Evolutionary conservation across 1,140 invertebrate genomes (phyloP), one percentile per base, ranked within the genome.

Genomic region (Ladona fulva): DNA sequence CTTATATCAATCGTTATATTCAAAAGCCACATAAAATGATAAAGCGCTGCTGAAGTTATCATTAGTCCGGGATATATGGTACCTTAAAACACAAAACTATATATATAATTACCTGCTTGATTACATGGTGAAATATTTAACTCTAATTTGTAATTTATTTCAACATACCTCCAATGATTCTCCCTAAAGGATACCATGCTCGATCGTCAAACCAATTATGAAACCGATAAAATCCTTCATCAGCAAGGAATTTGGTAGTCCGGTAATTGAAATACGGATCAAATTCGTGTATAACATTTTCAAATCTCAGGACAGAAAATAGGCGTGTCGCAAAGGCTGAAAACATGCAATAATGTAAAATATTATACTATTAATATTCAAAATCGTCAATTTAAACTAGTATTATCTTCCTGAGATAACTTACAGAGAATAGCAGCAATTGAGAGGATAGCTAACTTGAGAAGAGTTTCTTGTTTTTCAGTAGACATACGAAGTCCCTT

Each of bases 131-230:
- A 37, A 59, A 42, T 25, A 79, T 8, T n/a, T n/a, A n/a, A 59
- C 22, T 14, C 66, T 14, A 76, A 22, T 59, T 24, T 6, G 29
- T 37, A 19, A 25, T 19, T n/a, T 14, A 52, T 6, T 5, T 75
- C 16, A 79, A 79, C 78, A 85, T 85, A 93, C 92, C 94, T 86
- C 95, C 95, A 85, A 99, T 98, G 84, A 99, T 99, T 86, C 97
- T 91, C 14, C 97, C 97, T 42, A 99, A 86, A 0, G 97, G 97
- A 88, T 99, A 99, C 97, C 97, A 99, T 83, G 97, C 97, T 86
- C 96, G 85, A 84, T 99, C 97, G 89, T 99, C 97, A 89, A 99
- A 99, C 97, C 97, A 99, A 86, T 99, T 99, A 85, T 98, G 96
- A 86, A 99, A 99, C 79, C 92, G 93, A 86, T 99, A 99, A 85